Conservation (phyloP, 2,888 invertebrate species). For the Taenaris catops region DNA sequence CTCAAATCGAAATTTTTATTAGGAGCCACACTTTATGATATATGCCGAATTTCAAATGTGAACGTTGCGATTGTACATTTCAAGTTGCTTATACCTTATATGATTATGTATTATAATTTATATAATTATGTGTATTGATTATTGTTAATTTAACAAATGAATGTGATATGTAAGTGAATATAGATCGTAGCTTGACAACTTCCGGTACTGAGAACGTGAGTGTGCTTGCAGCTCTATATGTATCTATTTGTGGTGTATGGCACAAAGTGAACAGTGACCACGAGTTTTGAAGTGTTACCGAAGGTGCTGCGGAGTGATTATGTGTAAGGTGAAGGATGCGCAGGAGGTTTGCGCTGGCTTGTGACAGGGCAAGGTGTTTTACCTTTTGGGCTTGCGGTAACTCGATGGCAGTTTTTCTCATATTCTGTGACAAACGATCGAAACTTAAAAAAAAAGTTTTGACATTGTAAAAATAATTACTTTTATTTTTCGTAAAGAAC, state of each 20-base stretch:
- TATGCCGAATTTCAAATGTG: slow-evolving; percentile 60
- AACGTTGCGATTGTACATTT: slow-evolving; percentile 59
- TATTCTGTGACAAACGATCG: slow-evolving; percentile 25
- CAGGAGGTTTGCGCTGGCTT: slow-evolving; percentile 33
- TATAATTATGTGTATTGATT: slow-evolving; percentile 37
- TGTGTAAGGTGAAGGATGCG: slow-evolving; percentile 35
- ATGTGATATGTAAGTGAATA: slow-evolving; percentile 69
- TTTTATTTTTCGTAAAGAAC: slow-evolving; percentile 24
- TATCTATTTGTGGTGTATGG: slow-evolving; percentile 12
- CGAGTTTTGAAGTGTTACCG: slow-evolving; percentile 51
- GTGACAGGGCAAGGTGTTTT: slow-evolving; percentile 46
- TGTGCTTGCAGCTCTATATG: slow-evolving; percentile 13
- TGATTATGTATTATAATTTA: slow-evolving; percentile 13
- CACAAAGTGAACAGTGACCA: slow-evolving; percentile 39
- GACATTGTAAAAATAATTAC: slow-evolving; percentile 31
- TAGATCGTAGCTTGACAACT: slow-evolving; percentile 53
- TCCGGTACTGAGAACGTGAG: slow-evolving; percentile 34
- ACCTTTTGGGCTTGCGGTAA: slow-evolving; percentile 26
- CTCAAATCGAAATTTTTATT: slow-evolving; percentile 71
- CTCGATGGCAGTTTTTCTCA: slow-evolving; percentile 25
- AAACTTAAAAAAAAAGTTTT: slow-evolving; percentile 26
- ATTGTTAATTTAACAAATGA: slow-evolving; percentile 59
- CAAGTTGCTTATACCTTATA: slow-evolving; percentile 56
- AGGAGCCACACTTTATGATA: slow-evolving; percentile 61
- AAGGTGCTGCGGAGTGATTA: slow-evolving; percentile 65